Base-by-base conservation (phyloP, 1,140 invertebrate genomes). In the Diorhabda carinulata region DNA sequence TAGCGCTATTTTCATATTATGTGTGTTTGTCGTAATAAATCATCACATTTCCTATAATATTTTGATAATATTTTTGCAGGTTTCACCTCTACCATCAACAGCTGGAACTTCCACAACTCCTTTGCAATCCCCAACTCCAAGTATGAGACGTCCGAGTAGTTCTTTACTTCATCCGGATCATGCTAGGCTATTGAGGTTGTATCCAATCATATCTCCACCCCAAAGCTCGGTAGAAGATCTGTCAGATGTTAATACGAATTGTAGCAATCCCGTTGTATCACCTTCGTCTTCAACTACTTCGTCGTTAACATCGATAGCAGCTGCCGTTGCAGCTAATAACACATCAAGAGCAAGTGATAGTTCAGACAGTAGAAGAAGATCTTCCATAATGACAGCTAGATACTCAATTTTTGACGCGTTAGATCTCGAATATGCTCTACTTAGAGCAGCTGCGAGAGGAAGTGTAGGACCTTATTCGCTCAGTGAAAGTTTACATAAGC, bases 391-490 rank as follows among this genome's bases (percentile, higher is more conserved):
- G 67, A 74, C 75, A 6, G 71, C 75, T 1, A 66, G 79, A 45
- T 91, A 90, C 77, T 90, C 89, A 58, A 82, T 90, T 41, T 89
- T 90, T 80, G 89, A 91, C 78, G 88, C 89, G 1, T 72, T 90
- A 70, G 89, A 91, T 74, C 78, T 90, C 68, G 89, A 91, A 73
- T 91, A 90, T 78, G 88, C 88, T 0, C 78, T 90, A 3, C 76
- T 90, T 40, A 82, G 89, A 47, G 89, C 89, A 1, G 88, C 88
- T 2, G 88, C 89, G 0, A 81, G 89, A 5, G 89, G 89, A 10
- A 90, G 88, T 6, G 88, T 91, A 6, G 89, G 89, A 7, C 89
- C 89, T 1, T 90, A 90, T 75, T 90, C 88, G 6, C 77, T 91
- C 2, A 90, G 88, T 57, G 89, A 90, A 76, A 90, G 89, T 56